phyloP scores from a whole-genome alignment of 2,888 invertebrate species.

The Choristoneura rosaceana region DNA sequence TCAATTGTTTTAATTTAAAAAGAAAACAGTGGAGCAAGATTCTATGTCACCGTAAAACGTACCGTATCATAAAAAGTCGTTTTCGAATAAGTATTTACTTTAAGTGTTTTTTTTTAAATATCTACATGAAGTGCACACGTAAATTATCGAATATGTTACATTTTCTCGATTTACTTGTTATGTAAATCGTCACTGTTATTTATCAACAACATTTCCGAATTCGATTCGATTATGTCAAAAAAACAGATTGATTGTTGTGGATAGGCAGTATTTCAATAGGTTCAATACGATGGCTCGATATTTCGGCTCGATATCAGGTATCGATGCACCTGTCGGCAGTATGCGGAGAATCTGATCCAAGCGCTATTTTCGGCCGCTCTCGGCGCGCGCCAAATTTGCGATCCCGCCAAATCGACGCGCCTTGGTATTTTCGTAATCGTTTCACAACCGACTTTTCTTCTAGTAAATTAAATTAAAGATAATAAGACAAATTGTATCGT shows the following conservation, averaged over 20 bases:
- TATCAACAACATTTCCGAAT: not conserved
- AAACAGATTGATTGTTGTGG: not conserved
- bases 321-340: conserved; percentile 52
- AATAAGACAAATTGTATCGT: not conserved
- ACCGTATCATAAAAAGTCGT: not conserved
- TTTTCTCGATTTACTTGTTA: not conserved
- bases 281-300: not conserved
- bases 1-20: not conserved
- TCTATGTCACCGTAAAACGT: not conserved
- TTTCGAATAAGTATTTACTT: not conserved
- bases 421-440: conserved; percentile 80
- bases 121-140: not conserved
- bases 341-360: conserved; percentile 81
- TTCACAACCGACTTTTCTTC: conserved; percentile 73
- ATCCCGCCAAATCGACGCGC: conserved; percentile 81
- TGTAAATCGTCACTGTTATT: not conserved
- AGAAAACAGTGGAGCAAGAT: conserved; percentile 3
- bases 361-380: conserved; percentile 77
- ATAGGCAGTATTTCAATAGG: not conserved
- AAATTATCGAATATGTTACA: not conserved
- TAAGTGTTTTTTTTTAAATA: conserved; percentile 2
- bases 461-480: conserved; percentile 11
- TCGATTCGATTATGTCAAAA: not conserved
- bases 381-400: conserved; percentile 83
- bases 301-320: conserved; percentile 30